Evolutionary conservation across 2,888 invertebrate species (phyloP).

Genomic region (Anorthoa munda): DNA sequence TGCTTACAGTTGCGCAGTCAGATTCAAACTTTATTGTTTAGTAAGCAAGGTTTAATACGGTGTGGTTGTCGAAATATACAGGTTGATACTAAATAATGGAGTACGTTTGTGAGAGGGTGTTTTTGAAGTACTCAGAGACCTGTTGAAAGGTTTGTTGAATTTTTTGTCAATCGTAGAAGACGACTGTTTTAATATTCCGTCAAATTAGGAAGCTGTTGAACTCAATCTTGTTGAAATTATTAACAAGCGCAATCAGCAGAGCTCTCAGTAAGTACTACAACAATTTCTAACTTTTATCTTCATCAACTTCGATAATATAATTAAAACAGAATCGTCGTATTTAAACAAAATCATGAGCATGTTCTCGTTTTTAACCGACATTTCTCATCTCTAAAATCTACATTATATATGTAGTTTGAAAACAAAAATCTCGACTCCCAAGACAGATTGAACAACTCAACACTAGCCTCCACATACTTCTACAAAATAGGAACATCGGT

Average conservation of each 20-base stretch:
- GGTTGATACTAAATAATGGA: conserved; percentile 80
- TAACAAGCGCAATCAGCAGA: neutral
- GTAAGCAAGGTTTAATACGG: conserved; percentile 66
- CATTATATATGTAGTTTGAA: neutral
- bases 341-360: neutral
- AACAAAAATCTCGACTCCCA: neutral
- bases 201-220: conserved; percentile 21
- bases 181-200: conserved; percentile 37
- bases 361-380: neutral
- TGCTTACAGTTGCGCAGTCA: conserved; percentile 60
- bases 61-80: conserved; percentile 62
- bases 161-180: conserved; percentile 66
- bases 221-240: neutral
- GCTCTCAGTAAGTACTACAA: neutral
- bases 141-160: conserved; percentile 77
- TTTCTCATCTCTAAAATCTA: neutral
- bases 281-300: neutral
- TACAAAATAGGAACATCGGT: conserved; percentile 43
- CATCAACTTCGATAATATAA: neutral
- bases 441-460: conserved; percentile 19
- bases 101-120: conserved; percentile 78
- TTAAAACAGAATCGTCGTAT: neutral
- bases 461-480: conserved; percentile 16
- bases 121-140: conserved; percentile 77
- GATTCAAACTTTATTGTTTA: conserved; percentile 71